Conservation (phyloP, 2,797 vertebrate species). For the Ctenopoma kingsleyae region DNA sequence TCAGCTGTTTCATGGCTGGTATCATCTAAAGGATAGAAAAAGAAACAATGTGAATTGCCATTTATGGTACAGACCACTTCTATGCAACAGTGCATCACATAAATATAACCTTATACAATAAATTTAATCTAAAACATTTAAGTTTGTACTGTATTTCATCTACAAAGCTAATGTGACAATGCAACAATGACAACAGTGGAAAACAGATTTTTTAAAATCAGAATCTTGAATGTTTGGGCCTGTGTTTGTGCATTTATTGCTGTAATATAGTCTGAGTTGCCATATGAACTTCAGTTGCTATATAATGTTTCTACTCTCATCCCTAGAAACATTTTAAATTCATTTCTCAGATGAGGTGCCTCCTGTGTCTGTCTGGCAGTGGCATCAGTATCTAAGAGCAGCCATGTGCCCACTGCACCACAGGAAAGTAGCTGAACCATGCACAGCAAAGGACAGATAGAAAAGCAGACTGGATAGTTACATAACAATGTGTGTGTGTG, state of each 20-base stretch:
- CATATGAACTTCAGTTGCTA: constrained; percentile 71
- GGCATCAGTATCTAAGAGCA: constrained; percentile 62
- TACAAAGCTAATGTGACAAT: background rate
- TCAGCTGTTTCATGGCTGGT: constrained; percentile 98
- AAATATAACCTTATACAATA: background rate
- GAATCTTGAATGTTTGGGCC: constrained; percentile 16
- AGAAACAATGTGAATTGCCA: background rate
- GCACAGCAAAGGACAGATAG: constrained; percentile 61
- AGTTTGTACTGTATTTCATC: background rate
- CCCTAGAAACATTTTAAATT: constrained; percentile 45
- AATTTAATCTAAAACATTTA: background rate
- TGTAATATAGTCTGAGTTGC: constrained; percentile 64
- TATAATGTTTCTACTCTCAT: constrained; percentile 45
- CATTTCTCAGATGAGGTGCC: constrained; percentile 46
- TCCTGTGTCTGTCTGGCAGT: constrained; percentile 44
- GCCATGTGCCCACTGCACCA: constrained; percentile 61
- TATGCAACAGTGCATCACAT: background rate
- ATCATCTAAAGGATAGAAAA: constrained; percentile 87
- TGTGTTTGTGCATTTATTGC: background rate
- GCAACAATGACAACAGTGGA: background rate
- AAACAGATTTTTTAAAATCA: background rate
- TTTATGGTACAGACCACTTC: background rate
- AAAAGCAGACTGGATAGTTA: constrained; percentile 35
- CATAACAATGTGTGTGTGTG: constrained; percentile 25
- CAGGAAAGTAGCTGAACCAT: constrained; percentile 65